Evolutionary conservation across 2,113 vertebrate genomes (phyloP), one percentile per base, ranked within the genome.

Genomic region (Laterallus jamaicensis): DNA sequence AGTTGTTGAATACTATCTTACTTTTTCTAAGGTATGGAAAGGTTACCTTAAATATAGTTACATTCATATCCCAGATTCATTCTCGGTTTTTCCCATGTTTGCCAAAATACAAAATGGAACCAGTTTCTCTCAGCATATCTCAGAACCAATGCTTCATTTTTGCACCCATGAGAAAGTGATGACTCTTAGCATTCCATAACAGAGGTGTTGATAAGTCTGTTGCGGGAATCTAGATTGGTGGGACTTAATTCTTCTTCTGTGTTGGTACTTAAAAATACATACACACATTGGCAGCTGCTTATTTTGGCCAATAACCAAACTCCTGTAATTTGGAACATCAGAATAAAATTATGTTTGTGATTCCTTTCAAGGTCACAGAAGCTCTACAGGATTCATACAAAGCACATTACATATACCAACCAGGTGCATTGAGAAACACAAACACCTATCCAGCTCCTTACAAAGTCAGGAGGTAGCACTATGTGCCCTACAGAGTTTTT

Each of bases 61-160:
- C 68, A 20, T 35, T 21, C 64, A 78, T 91, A 82, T 70, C 5
- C 17, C 10, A 90, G 88, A n/a, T 58, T 50, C 14, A 49, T 31
- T 58, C 37, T 42, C 24, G 55, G 11, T 80, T 29, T 50, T 5
- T 2, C 3, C 56, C 52, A 24, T 3, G 1, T 55, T 68, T 89
- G 68, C 71, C 80, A 82, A 96, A 93, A n/a, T 95, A 47, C 86
- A 95, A 79, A 74, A 96, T 42, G 3, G 52, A 94, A 95, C 25
- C 40, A 82, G 69, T 96, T 94, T 95, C 32, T 88, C 32, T 63
- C 75, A 26, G 58, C 44, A 11, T 68, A 85, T 71, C 64, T 94
- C 54, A 66, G 94, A 97, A 96, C 94, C 8, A 73, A 54, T 94
- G 78, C 70, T 97, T 98, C 56, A 94, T 59, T 91, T 89, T 58